Conservation (phyloP, 2,113 vertebrate species). For the Phodopus roborovskii region DNA sequence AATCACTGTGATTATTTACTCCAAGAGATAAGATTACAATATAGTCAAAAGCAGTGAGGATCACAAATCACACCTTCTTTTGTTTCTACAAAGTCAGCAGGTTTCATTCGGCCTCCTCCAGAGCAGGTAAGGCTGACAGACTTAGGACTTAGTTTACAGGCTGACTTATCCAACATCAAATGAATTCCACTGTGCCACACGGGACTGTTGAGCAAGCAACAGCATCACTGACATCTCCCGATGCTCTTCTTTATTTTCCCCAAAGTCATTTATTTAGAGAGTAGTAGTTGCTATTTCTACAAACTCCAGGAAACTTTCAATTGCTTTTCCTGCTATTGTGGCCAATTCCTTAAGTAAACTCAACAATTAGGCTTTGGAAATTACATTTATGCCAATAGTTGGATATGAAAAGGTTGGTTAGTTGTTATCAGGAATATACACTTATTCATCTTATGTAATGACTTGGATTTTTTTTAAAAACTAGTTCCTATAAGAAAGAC, state of each 20-base stretch:
- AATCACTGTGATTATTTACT: constrained; percentile 51
- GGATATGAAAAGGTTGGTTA: neutral
- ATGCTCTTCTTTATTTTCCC: neutral
- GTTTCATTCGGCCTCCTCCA: neutral
- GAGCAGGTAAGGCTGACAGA: neutral
- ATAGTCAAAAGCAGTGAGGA: neutral
- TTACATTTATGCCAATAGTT: constrained; percentile 49
- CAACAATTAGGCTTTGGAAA: constrained; percentile 39
- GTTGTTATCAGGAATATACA: constrained; percentile 35
- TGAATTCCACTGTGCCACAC: constrained; percentile 1
- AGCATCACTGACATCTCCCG: neutral
- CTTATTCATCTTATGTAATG: constrained; percentile 37
- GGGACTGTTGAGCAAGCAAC: constrained; percentile 1
- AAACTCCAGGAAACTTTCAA: constrained; percentile 57
- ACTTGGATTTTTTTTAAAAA: constrained; percentile 47
- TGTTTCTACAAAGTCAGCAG: neutral
- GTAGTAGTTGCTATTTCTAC: constrained; percentile 26
- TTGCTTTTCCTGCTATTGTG: constrained; percentile 34
- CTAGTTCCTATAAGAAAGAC: constrained; percentile 30
- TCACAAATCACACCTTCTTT: neutral
- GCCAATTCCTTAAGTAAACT: constrained; percentile 58
- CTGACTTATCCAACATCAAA: constrained; percentile 48
- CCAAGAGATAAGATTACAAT: constrained; percentile 47
- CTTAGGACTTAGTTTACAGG: neutral
- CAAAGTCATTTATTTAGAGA: constrained; percentile 30